Evolutionary conservation across 2,113 vertebrate species (phyloP), one percentile per base, ranked within the genome.

Genomic region (Morone saxatilis): DNA sequence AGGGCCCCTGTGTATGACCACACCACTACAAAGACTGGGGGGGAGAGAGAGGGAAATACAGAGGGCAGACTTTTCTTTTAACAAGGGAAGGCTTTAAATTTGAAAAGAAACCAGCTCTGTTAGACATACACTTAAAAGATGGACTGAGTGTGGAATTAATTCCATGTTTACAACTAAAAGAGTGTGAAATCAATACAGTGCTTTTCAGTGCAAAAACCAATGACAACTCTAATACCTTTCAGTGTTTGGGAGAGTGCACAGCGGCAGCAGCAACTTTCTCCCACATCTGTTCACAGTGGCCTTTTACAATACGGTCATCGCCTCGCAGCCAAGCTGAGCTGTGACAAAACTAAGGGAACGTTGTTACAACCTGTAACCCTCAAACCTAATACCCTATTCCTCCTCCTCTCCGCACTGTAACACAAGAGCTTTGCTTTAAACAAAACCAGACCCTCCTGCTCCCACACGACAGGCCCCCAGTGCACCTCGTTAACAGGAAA

Each of bases 401-500:
- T 19, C 70, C 75, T 59, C 76, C 78, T 73, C 53, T 51, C 57
- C 12, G 2, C 69, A 87, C 85, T 80, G 86, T 85, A 92, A 91
- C 86, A 88, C 71, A 54, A 87, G 84, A 83, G 90, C 81, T 85
- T 57, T 71, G 71, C 79, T 91, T 91, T 92, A 94, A 95, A 94
- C 93, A 93, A 89, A 93, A 89, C 92, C 93, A 95, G 93, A 94
- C 80, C 77, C 89, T 90, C 85, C 50, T 20, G 67, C 89, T 91
- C 83, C 85, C 86, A 87, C 88, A 89, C 72, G 71, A 80, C 89
- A 85, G 86, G 71, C 84, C 88, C 89, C 91, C 84, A 80, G 88
- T 73, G 77, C 88, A 92, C 88, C 88, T 93, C 90, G 83, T 95
- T 95, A 93, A 94, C 94, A 95, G 95, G 94, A 96, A 96, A 95